Conservation (phyloP, 1,140 invertebrate genomes). For the Achroia grisella region DNA sequence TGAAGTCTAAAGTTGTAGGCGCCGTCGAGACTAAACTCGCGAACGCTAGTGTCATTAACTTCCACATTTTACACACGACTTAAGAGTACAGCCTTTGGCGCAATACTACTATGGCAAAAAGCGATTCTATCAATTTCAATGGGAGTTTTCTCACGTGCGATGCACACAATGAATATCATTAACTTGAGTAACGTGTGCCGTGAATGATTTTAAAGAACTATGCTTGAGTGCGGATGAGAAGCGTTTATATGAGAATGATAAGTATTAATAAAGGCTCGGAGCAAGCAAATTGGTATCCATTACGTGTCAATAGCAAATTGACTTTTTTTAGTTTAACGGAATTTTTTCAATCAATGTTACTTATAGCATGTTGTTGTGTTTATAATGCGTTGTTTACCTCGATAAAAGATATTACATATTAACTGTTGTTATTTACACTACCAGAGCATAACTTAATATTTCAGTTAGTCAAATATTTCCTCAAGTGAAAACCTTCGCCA, state of each 20-base stretch:
- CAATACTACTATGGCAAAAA: constrained; percentile 31
- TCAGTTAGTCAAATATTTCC: too few species aligned
- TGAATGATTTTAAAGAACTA: constrained; percentile 7
- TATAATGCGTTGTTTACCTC: background rate
- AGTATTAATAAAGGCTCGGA: background rate
- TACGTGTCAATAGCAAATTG: background rate
- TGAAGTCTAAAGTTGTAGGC: constrained; percentile 18
- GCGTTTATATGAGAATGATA: background rate
- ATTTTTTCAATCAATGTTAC: background rate
- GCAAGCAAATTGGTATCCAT: background rate
- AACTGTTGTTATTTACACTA: too few species aligned
- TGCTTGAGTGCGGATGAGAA: background rate
- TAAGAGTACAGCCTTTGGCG: constrained; percentile 26
- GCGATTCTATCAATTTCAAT: constrained; percentile 44
- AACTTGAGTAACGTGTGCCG: constrained; percentile 39
- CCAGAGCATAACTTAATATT: too few species aligned
- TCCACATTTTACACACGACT: constrained; percentile 43
- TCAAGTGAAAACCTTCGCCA: too few species aligned
- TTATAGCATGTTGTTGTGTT: background rate
- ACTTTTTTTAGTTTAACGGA: background rate
- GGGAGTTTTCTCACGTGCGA: constrained; percentile 41
- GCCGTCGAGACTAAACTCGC: constrained; percentile 33
- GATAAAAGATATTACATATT: too few species aligned
- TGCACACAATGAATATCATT: constrained; percentile 37
- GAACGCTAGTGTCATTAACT: constrained; percentile 28